These are phyloP conservation scores for Heliconius hewitsoni DNA, from an alignment of 1,140 invertebrate genomes.

Conservation along the genomic window DNA sequence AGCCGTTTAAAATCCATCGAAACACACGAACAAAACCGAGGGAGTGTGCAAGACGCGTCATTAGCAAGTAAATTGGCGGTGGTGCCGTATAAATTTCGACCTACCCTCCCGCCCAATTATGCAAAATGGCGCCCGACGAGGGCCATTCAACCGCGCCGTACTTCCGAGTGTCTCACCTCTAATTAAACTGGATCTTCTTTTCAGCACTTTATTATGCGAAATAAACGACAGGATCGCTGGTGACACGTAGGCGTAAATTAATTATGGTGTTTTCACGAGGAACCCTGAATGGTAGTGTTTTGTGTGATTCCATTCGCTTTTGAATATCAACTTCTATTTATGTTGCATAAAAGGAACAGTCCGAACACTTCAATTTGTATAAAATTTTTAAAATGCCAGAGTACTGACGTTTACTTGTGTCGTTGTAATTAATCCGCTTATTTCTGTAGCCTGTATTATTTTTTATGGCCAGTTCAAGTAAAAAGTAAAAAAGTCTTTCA, in stretches of 20 bases:
- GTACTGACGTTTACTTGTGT: constrained; percentile 23
- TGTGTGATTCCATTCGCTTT: constrained; percentile 36
- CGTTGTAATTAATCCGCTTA: constrained; percentile 13
- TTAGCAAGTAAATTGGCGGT: constrained; percentile 79
- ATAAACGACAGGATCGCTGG: constrained; percentile 69
- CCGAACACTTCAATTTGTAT: constrained; percentile 25
- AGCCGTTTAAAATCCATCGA: constrained; percentile 42
- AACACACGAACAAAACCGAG: constrained; percentile 61
- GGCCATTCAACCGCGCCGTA: constrained; percentile 70
- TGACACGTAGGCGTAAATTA: constrained; percentile 64
- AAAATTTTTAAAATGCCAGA: constrained; percentile 10
- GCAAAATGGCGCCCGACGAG: constrained; percentile 78
- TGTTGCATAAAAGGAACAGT: constrained; percentile 27
- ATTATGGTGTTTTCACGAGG: constrained; percentile 54
- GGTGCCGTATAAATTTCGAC: constrained; percentile 75
- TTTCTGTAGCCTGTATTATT: constrained; percentile 18
- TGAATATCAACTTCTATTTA: constrained; percentile 38
- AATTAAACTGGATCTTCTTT: constrained; percentile 79
- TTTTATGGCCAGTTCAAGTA: neutral
- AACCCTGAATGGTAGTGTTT: constrained; percentile 44
- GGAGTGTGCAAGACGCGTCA: constrained; percentile 72
- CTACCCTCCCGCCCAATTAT: constrained; percentile 78
- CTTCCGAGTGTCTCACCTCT: constrained; percentile 75
- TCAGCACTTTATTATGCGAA: constrained; percentile 77
- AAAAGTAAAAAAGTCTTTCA: constrained; percentile 15